Evolutionary conservation across 2,113 vertebrate genomes (phyloP).

Genomic region (Halcyon malimbica): DNA sequence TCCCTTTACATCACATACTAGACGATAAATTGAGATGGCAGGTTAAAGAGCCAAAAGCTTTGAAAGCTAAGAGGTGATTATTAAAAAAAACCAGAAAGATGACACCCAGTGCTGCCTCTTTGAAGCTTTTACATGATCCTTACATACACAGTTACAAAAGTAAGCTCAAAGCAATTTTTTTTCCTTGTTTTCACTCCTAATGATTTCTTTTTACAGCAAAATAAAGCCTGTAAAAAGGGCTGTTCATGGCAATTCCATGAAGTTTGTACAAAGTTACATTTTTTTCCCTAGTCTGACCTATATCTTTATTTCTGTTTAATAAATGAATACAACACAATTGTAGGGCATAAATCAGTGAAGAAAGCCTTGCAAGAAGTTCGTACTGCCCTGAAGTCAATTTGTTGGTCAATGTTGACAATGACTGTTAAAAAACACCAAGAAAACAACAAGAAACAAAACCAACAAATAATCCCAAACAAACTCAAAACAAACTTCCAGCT

Average conservation of each 20-base stretch:
- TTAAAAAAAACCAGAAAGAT: not conserved
- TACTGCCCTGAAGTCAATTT: not conserved
- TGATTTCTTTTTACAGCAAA: not conserved
- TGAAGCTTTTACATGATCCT: not conserved
- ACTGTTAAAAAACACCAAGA: not conserved
- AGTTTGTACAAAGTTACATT: not conserved
- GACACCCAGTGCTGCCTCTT: not conserved
- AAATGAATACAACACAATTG: not conserved
- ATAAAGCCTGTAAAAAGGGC: not conserved
- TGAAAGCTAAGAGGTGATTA: not conserved
- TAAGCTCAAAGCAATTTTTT: not conserved
- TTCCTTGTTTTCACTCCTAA: not conserved
- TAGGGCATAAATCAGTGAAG: not conserved
- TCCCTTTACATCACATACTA: not conserved
- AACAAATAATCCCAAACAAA: not conserved
- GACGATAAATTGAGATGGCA: not conserved
- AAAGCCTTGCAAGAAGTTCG: not conserved
- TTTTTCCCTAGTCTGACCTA: not conserved
- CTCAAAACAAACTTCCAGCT: not conserved
- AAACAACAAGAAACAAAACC: too few species aligned
- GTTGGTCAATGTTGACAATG: not conserved
- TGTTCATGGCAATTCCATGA: not conserved
- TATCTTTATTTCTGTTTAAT: not conserved
- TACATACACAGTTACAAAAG: not conserved
- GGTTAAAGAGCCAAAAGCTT: not conserved